These are phyloP conservation scores for Salvelinus namaycush DNA, from an alignment of 2,113 vertebrate species.

Conservation along the genomic window DNA sequence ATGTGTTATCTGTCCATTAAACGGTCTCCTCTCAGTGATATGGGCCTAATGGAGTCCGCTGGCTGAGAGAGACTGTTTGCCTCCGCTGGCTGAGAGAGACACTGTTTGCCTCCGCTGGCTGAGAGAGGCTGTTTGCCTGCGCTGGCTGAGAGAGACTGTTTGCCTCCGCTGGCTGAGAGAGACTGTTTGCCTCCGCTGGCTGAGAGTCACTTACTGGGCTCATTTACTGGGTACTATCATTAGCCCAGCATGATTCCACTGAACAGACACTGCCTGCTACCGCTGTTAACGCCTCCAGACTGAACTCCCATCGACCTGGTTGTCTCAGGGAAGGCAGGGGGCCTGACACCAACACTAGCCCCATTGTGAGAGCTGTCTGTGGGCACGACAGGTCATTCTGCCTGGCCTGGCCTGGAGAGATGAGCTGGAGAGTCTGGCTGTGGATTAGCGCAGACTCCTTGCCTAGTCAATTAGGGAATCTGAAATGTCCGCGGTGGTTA, in stretches of 20 bases:
- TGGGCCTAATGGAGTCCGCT: neutral
- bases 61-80: no score
- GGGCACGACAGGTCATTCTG: conserved; percentile 51
- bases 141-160: no score
- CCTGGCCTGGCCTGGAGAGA: conserved; percentile 1
- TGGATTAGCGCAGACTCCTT: no score
- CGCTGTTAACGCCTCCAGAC: conserved; percentile 2
- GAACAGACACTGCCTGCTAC: neutral
- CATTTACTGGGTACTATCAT: conserved; percentile 16
- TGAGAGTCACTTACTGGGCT: neutral
- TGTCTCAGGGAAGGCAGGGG: conserved; percentile 4
- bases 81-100: no score
- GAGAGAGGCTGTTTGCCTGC: no score
- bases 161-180: no score
- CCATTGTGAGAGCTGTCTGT: conserved; percentile 48
- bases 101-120: no score
- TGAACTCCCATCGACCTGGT: conserved; percentile 34
- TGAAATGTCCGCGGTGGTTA: neutral
- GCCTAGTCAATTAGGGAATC: no score
- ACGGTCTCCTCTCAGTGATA: neutral
- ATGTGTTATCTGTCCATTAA: neutral
- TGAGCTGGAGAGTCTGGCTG: neutral
- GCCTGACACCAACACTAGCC: conserved; percentile 38
- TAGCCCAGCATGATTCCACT: neutral
- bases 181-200: no score